These are phyloP conservation scores for Aspiorhynchus laticeps DNA, from an alignment of 2,113 vertebrate genomes.

Conservation along the genomic window DNA sequence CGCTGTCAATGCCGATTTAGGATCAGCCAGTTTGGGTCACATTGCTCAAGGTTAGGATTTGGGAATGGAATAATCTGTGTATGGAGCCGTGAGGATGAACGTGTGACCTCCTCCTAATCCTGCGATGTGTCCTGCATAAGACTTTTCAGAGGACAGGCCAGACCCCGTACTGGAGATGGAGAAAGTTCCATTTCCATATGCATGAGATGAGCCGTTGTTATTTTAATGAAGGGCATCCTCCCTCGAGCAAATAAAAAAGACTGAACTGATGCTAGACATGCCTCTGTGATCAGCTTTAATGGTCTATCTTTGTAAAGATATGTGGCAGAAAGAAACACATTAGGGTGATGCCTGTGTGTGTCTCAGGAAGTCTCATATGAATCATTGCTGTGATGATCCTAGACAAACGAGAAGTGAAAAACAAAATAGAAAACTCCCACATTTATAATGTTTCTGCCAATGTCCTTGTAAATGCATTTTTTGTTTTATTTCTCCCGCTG, in stretches of 20 bases:
- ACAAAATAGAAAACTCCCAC: neutral
- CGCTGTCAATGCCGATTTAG: neutral
- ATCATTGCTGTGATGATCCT: conserved; percentile 56
- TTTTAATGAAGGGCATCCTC: conserved; percentile 67
- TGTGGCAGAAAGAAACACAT: conserved; percentile 66
- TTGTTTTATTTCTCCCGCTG: neutral
- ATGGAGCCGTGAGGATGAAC: neutral
- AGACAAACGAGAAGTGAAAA: conserved; percentile 53
- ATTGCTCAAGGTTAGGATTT: conserved; percentile 32
- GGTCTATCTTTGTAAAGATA: conserved; percentile 66
- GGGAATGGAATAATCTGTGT: conserved; percentile 3
- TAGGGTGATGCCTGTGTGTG: conserved; percentile 66
- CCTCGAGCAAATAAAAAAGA: conserved; percentile 64
- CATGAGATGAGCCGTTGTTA: conserved; percentile 65
- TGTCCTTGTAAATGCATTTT: neutral
- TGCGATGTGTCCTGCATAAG: conserved; percentile 11
- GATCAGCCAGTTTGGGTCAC: neutral
- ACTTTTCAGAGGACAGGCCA: conserved; percentile 33
- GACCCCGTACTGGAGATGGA: neutral
- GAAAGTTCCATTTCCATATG: conserved; percentile 65
- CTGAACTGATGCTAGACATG: conserved; percentile 67
- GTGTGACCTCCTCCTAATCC: conserved; percentile 11
- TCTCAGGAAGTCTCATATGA: conserved; percentile 66
- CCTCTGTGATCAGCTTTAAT: conserved; percentile 72
- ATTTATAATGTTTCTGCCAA: neutral